Conservation (phyloP, 2,797 vertebrate genomes). For the Clangula hyemalis region DNA sequence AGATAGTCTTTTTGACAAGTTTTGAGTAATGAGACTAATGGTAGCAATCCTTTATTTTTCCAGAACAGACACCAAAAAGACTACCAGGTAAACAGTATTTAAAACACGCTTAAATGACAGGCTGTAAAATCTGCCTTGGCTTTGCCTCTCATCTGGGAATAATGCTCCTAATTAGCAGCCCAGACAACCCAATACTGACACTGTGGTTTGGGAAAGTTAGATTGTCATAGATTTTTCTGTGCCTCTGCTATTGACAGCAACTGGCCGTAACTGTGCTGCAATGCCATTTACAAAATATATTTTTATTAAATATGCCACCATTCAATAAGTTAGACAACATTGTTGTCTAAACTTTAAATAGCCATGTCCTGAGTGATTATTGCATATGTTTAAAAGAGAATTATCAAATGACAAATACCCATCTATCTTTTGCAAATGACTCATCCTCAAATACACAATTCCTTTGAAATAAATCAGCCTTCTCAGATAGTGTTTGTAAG, state of each 20-base stretch:
- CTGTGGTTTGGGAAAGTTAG: not conserved
- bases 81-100: not conserved
- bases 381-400: not conserved
- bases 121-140: not conserved
- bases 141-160: not conserved
- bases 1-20: not conserved
- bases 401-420: slow-evolving; percentile 8
- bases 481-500: not conserved
- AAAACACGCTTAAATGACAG: not conserved
- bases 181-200: not conserved
- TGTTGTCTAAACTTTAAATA: not conserved
- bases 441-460: not conserved
- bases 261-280: not conserved
- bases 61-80: not conserved
- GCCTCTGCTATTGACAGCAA: not conserved
- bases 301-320: slow-evolving; percentile 23
- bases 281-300: not conserved
- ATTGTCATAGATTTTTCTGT: not conserved
- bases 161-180: not conserved
- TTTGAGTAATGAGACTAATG: not conserved
- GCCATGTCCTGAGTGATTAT: not conserved
- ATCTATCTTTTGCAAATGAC: not conserved
- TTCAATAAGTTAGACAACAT: not conserved
- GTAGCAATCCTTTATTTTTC: not conserved
- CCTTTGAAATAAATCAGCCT: not conserved